Evolutionary conservation across 2,113 vertebrate genomes (phyloP).

Genomic region (Megaceryle torquata): DNA sequence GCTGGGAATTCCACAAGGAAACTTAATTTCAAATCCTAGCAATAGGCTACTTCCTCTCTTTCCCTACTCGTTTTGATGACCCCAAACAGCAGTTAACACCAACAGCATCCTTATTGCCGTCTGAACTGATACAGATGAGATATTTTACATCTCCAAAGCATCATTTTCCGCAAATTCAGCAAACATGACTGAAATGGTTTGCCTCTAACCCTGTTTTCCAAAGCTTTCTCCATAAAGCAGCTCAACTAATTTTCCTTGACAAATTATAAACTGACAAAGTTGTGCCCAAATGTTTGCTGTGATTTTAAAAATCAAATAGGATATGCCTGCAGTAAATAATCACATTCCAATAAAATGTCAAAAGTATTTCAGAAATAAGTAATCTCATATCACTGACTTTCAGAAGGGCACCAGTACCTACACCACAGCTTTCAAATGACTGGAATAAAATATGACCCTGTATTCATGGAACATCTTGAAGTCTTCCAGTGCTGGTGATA

Average conservation of each 20-base stretch:
- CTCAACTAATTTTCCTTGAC: not conserved
- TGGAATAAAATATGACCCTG: not conserved
- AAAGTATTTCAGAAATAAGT: not conserved
- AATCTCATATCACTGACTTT: not conserved
- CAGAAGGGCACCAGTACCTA: not conserved
- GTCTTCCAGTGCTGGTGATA: not conserved
- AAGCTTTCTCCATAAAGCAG: not conserved
- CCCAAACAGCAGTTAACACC: not conserved
- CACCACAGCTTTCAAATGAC: not conserved
- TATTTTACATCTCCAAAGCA: not conserved
- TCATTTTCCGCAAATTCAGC: not conserved
- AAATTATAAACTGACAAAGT: not conserved
- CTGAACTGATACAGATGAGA: not conserved
- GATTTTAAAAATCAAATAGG: not conserved
- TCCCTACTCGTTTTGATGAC: not conserved
- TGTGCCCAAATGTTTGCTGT: not conserved
- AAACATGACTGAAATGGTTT: not conserved
- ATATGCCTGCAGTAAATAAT: not conserved
- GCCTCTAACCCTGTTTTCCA: not conserved
- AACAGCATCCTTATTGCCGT: not conserved
- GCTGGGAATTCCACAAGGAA: not conserved
- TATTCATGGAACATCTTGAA: slow-evolving; percentile 17
- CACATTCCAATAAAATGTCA: not conserved
- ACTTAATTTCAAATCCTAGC: not conserved
- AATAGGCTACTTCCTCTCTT: not conserved